Percentiles rank a stretch among this genome's conserved stretches.
phyloP scores from a whole-genome alignment of 2,113 vertebrate species.

The Pseudopodoces humilis region DNA sequence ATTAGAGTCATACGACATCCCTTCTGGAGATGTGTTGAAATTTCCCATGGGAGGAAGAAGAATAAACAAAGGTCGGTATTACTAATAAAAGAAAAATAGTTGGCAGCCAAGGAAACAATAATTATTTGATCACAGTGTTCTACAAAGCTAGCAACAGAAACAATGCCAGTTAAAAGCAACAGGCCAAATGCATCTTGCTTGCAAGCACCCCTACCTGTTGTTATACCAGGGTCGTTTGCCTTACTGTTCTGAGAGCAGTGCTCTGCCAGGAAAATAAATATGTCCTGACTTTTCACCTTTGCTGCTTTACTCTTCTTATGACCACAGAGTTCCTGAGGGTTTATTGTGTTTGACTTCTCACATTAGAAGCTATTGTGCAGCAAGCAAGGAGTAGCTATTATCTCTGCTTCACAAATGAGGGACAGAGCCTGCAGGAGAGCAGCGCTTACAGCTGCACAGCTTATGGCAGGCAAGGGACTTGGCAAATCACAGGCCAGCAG shows the following conservation, averaged over 20 bases:
- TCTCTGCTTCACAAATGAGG: not conserved
- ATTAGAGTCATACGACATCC: constrained; percentile 40
- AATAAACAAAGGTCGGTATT: constrained; percentile 56
- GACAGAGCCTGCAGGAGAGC: not conserved
- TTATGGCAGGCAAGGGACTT: not conserved
- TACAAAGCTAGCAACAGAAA: constrained; percentile 43
- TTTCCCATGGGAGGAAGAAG: constrained; percentile 65
- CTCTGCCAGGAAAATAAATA: not conserved
- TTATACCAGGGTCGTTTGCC: not conserved
- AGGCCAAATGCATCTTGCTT: not conserved
- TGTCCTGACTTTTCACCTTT: not conserved
- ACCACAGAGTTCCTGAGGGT: not conserved
- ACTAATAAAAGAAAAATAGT: constrained; percentile 58
- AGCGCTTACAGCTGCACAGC: not conserved
- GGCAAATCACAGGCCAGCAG: not conserved
- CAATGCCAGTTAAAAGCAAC: not conserved
- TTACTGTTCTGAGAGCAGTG: not conserved
- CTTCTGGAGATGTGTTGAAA: constrained; percentile 57
- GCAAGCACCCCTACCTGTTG: not conserved
- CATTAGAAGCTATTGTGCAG: not conserved
- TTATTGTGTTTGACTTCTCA: constrained; percentile 16
- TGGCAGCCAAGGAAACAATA: constrained; percentile 42
- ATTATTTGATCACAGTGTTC: constrained; percentile 46
- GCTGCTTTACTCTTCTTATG: not conserved
- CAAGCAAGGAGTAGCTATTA: not conserved